A percentile compares a stretch with the other conserved stretches of the same genome.
Conservation (phyloP, 2,113 vertebrate species). For the Microcebus lehilahytsara region DNA sequence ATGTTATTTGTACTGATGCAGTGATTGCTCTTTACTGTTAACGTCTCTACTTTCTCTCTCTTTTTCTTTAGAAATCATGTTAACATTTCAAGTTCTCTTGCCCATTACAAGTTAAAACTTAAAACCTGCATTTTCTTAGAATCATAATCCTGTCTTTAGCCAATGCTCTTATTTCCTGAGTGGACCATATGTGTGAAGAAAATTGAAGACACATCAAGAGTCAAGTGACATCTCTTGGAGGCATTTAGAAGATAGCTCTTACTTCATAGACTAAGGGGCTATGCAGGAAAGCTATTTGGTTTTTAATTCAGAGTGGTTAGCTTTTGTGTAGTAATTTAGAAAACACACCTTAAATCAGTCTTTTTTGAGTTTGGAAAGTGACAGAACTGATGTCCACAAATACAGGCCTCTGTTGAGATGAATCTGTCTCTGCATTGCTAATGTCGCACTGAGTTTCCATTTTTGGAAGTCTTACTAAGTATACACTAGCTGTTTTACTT, state of each 20-base stretch:
- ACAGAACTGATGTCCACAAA: background rate
- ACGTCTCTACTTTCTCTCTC: background rate
- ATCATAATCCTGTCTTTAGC: background rate
- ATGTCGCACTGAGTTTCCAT: background rate
- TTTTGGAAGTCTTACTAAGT: background rate
- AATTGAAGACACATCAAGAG: background rate
- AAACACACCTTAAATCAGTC: background rate
- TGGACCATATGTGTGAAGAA: background rate
- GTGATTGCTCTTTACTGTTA: background rate
- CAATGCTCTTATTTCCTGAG: background rate
- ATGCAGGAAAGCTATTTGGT: background rate
- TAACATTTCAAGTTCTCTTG: background rate
- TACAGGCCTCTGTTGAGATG: background rate
- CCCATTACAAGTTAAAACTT: background rate
- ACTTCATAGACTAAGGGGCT: background rate
- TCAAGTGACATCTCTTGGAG: background rate
- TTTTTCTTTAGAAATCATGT: background rate
- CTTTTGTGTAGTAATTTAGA: background rate
- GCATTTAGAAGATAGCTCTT: conserved; percentile 9
- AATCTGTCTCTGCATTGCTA: background rate
- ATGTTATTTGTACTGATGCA: background rate
- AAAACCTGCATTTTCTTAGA: background rate
- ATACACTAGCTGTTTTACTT: background rate
- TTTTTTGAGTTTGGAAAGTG: background rate
- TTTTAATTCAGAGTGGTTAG: conserved; percentile 29